Evolutionary conservation across 92 coral and sea anemone species (phyloP), one percentile per base, ranked within the genome.

Genomic region (Siderastrea radians): DNA sequence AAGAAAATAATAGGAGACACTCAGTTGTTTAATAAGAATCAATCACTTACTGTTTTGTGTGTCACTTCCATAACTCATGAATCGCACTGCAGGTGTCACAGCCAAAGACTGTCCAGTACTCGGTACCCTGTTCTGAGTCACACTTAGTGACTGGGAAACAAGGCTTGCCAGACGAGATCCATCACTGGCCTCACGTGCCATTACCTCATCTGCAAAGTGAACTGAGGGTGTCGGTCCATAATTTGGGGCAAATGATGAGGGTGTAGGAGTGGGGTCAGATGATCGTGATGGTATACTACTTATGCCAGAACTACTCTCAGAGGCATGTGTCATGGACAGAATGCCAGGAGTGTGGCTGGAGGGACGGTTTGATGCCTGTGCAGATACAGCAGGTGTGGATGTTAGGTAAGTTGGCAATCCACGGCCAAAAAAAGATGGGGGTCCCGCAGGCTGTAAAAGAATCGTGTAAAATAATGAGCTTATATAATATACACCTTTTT

Each of bases 271-370:
- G 9, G 89, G 91, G 46, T 87, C 87, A 3, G 92, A 85, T 3
- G 87, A 83, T 62, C 93, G 87, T 17, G 94, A 86, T 9, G 93
- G 89, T 51, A 91, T 77, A 70, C 97, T 97, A 58, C 99, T 92
- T 62, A 97, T 83, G 52, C 99, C 99, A 80, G 98, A 95, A 87
- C 99, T 97, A 90, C 99, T 97, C 15, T 87, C 94, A 5, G 83
- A 64, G 50, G 96, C 94, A 76, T 94, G 96, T 3, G 84, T 86
- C 71, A 75, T 49, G 43, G 81, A 84, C 73, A 65, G 76, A 26
- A 90, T 73, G 12, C 93, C 88, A 3, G 98, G 90, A 51, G 91
- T 88, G 19, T 87, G 93, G 9, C 94, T 77, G 14, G 98, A 84
- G 57, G 74, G 82, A 11, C 89, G 84, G 16, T 51, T 49, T 49